A percentile compares a stretch with the other conserved stretches of the same genome.
Evolutionary conservation across 2,113 vertebrate species (phyloP).

Genomic region (Caloenas nicobarica): DNA sequence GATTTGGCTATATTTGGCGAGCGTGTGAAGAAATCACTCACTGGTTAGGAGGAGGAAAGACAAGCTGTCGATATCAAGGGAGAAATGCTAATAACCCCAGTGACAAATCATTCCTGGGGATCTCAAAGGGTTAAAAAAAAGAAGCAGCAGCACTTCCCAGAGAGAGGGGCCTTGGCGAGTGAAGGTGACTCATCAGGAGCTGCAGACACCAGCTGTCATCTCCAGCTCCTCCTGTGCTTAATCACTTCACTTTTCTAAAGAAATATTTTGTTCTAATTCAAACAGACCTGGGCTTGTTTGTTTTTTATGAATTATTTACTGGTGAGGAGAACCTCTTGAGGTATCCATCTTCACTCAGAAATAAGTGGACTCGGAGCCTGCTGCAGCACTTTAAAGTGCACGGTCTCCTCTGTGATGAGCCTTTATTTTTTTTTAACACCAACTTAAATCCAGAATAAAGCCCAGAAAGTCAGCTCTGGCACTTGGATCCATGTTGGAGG

Average conservation of each 20-base stretch:
- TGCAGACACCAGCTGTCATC: constrained; percentile 70
- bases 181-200: constrained; percentile 72
- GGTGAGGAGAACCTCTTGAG: constrained; percentile 51
- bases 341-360: constrained; percentile 59
- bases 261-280: constrained; percentile 68
- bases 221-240: constrained; percentile 60
- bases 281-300: constrained; percentile 49
- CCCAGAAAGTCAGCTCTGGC: not conserved
- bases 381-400: not conserved
- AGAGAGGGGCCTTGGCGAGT: constrained; percentile 62
- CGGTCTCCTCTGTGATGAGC: not conserved
- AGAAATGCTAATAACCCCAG: constrained; percentile 90
- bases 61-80: constrained; percentile 87
- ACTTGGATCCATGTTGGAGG: not conserved
- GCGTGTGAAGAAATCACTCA: constrained; percentile 89
- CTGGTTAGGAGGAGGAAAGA: constrained; percentile 78
- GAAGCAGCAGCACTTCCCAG: constrained; percentile 64
- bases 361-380: constrained; percentile 25
- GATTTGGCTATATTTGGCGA: constrained; percentile 83
- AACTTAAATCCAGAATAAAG: not conserved
- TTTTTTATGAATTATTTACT: constrained; percentile 73
- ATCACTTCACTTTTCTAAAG: constrained; percentile 66
- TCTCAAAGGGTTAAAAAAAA: constrained; percentile 83
- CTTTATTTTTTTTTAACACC: not conserved
- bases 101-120: constrained; percentile 85